Conservation (phyloP, 2,797 vertebrate genomes). For the Danio tinwini region DNA sequence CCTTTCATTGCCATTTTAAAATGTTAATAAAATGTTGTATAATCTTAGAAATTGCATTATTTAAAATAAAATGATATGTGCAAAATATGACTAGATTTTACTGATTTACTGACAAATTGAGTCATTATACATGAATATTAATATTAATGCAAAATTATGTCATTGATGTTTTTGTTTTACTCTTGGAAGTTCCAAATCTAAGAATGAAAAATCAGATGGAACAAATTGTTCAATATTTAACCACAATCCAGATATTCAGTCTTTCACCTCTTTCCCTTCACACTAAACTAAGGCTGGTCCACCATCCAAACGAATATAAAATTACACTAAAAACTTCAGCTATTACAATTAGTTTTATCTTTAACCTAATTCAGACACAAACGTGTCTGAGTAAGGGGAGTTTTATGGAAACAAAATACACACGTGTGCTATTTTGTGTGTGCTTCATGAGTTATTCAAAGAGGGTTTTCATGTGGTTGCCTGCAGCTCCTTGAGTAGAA, state of each 20-base stretch:
- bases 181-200: not conserved
- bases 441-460: slow-evolving; percentile 63
- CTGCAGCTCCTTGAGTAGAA: slow-evolving; percentile 49
- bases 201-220: not conserved
- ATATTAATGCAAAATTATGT: no score
- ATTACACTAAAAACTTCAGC: slow-evolving; percentile 20
- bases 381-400: slow-evolving; percentile 1
- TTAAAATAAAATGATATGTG: not conserved
- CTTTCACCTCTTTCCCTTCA: slow-evolving; percentile 11
- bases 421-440: slow-evolving; percentile 58
- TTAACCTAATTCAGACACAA: slow-evolving; percentile 51
- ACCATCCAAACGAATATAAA: slow-evolving; percentile 2
- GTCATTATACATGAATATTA: no score
- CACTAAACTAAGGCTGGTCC: slow-evolving; percentile 7
- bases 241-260: not conserved
- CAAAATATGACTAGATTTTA: not conserved
- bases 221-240: not conserved
- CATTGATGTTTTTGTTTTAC: not conserved
- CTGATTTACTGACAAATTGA: not conserved
- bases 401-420: slow-evolving; percentile 67
- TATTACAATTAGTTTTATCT: slow-evolving; percentile 21
- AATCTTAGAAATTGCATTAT: no score
- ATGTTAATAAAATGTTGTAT: no score
- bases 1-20: no score
- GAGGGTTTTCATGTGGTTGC: slow-evolving; percentile 52